phyloP scores from a whole-genome alignment of 2,797 vertebrate genomes.

The Dendrocincla fuliginosa region DNA sequence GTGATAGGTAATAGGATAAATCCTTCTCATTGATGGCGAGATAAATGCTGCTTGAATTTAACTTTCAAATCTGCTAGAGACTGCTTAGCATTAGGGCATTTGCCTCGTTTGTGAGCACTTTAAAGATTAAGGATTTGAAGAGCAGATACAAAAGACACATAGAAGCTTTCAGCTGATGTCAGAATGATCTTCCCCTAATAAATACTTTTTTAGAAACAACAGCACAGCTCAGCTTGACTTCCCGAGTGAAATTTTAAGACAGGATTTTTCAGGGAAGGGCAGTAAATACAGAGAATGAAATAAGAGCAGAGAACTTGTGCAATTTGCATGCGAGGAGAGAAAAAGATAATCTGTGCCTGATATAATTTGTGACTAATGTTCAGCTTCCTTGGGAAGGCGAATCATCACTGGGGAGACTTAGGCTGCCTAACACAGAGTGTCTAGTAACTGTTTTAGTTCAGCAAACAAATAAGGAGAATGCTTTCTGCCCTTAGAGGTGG shows the following conservation, averaged over 20 bases:
- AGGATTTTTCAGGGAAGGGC: neutral
- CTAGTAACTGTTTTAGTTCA: neutral
- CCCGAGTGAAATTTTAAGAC: neutral
- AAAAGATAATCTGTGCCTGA: neutral
- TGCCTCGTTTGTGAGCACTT: slow-evolving; percentile 1
- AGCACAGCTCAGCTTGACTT: neutral
- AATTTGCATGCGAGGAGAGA: neutral
- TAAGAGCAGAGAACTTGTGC: neutral
- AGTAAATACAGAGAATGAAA: neutral
- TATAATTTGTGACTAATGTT: neutral
- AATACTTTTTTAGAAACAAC: neutral
- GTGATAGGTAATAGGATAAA: slow-evolving; percentile 52
- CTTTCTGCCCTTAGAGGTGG: neutral
- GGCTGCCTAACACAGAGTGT: neutral
- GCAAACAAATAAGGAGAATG: neutral
- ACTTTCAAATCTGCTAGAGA: slow-evolving; percentile 44
- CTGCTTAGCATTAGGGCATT: slow-evolving; percentile 44
- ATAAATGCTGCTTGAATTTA: slow-evolving; percentile 51
- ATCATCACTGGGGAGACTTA: neutral
- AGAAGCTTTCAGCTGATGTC: slow-evolving; percentile 9
- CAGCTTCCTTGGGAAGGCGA: neutral
- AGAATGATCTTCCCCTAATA: neutral
- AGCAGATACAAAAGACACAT: neutral
- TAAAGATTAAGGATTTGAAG: slow-evolving; percentile 31
- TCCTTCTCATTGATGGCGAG: slow-evolving; percentile 35